A percentile compares a stretch with the other conserved stretches of the same genome.
Conservation (phyloP, 2,113 vertebrate genomes). For the Bos javanicus region DNA sequence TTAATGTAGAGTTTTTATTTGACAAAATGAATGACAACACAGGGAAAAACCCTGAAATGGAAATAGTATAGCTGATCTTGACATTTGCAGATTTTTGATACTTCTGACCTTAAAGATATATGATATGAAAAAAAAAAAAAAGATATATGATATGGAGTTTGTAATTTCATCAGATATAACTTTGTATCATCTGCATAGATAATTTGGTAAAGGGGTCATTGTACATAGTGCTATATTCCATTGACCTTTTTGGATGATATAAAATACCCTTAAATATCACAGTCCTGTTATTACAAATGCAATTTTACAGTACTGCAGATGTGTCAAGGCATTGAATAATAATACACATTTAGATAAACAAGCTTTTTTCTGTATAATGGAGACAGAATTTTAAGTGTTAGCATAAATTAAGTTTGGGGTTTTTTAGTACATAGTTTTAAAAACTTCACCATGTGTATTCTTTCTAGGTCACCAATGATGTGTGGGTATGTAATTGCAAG, state of each 20-base stretch:
- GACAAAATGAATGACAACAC: neutral
- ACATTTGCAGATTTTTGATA: neutral
- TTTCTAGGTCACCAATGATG: neutral
- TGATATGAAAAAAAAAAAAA: no score
- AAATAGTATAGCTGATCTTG: neutral
- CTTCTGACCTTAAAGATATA: neutral
- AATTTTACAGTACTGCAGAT: neutral
- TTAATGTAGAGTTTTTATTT: neutral
- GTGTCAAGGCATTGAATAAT: neutral
- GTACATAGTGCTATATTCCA: neutral
- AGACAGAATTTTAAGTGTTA: conserved; percentile 24
- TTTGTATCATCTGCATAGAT: neutral
- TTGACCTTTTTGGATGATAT: neutral
- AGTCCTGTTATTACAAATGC: neutral
- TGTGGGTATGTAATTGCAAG: neutral
- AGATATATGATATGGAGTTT: neutral
- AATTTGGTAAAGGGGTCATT: neutral
- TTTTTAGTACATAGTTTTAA: neutral
- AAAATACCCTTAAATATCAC: conserved; percentile 10
- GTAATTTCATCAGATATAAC: neutral
- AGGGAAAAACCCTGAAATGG: neutral
- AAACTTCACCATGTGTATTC: neutral
- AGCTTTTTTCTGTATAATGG: neutral
- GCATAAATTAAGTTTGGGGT: neutral
- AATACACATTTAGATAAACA: neutral